Evolutionary conservation across 1,140 invertebrate genomes (phyloP), one percentile per base, ranked within the genome.

Genomic region (Ips typographus): DNA sequence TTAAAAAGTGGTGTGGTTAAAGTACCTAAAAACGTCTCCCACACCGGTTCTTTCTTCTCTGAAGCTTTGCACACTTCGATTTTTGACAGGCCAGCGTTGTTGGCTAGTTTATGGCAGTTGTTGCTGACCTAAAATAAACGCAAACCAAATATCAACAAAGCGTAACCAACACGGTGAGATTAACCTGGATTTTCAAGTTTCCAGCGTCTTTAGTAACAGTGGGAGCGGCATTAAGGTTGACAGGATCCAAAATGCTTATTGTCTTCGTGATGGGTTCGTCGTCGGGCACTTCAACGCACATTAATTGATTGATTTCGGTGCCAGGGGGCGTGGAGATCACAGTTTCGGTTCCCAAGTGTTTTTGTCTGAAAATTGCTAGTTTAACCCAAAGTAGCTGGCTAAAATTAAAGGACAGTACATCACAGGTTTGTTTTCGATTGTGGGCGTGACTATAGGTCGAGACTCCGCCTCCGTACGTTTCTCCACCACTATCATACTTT

Each of bases 401-500:
- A 6, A 38, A 22, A 36, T 6, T 55, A 4, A 22, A 65, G 43
- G 37, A 38, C 55, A 65, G 37, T 59, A 63, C 55, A 63, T 43
- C 36, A 52, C 47, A 57, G 70, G 64, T 52, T 71, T 67, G 40
- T 62, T 36, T 37, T 63, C 41, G 8, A 4, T 7, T 1, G 37
- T 44, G 38, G 51, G n/a, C 2, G 40, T 38, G 43, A 41, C 36
- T 37, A 65, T 39, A 53, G 43, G 69, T 64, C 60, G 47, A 6
- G 51, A 1, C 58, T 73, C 7, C 4, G 68, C 49, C 49, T 69
- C 72, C 63, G 72, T 73, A 55, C 74, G 68, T 42, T 76, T 75
- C 79, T 95, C 93, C 41, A 95, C 89, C 3, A 91, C 83, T 71
- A 95, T 95, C 51, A 89, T 88, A 75, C 91, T 94, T 79, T 92